Evolutionary conservation across 2,113 vertebrate species (phyloP), one percentile per base, ranked within the genome.

Genomic region (Poicephalus meyeri): DNA sequence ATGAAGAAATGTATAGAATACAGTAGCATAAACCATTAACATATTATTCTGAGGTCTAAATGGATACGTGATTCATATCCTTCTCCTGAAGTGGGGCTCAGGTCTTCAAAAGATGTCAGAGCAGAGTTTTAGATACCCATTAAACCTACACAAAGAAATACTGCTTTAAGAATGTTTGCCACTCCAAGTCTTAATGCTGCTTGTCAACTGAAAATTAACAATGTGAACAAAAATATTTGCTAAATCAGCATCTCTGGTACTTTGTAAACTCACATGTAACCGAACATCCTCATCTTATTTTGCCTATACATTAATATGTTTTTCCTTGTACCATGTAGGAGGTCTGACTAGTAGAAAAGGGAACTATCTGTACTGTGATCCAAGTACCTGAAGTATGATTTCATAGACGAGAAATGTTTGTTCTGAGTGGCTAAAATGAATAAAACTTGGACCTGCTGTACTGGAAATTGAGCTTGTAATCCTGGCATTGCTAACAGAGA

Each of bases 121-220:
- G 31, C 73, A 80, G 19, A 80, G 61, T 49, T 94, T 83, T 87
- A 31, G 69, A n/a, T 82, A 52, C 6, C 68, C 65, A 65, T 85
- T 92, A 94, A 92, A 72, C 13, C 41, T 76, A 80, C 39, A 76
- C 31, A 74, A 91, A 84, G 88, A 68, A 80, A 76, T 89, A 77
- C 7, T 89, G 47, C 61, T 95, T 64, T 89, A 56, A 49, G 85
- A 65, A 87, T 68, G 49, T 87, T 94, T 95, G 89, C 78, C 56
- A 80, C 31, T 95, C 61, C 47, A 80, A 58, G 70, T 91, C 89
- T 92, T 78, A 81, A 0, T 81, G 70, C 80, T 84, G 52, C 78
- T 69, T 87, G 89, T 96, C 93, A 95, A 86, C 80, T 87, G 70
- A 94, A 97, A 97, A 87, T 94, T 95, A 92, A 72, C 47, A 56